These are phyloP conservation scores for Neolamprologus longior DNA, from an alignment of 2,113 vertebrate species.

Conservation along the genomic window DNA sequence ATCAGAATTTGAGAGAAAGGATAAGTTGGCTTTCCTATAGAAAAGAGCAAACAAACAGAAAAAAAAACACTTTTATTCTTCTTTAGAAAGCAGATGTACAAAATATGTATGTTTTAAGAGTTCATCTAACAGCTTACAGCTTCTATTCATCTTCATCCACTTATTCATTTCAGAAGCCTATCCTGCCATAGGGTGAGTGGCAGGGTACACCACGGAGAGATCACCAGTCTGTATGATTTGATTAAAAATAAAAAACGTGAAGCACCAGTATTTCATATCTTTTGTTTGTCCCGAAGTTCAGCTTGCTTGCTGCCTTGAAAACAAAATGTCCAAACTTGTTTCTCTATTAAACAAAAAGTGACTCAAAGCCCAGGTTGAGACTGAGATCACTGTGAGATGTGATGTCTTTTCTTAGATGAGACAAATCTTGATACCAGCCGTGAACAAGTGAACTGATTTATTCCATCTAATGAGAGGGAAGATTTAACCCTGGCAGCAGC, in stretches of 20 bases:
- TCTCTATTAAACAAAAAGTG: background rate
- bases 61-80: background rate
- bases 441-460: background rate
- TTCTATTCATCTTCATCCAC: background rate
- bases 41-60: background rate
- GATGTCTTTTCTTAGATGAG: background rate
- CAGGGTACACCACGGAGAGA: too few species aligned
- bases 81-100: background rate
- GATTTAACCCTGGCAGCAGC: background rate
- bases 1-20: background rate
- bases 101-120: background rate
- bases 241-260: background rate
- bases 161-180: background rate
- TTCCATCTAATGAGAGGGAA: background rate
- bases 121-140: background rate
- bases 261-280: background rate
- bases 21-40: background rate
- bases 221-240: background rate
- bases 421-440: background rate
- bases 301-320: background rate
- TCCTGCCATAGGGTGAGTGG: background rate
- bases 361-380: background rate
- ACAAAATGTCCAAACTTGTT: background rate
- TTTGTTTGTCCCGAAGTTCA: background rate
- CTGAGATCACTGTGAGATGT: background rate